A percentile compares a stretch with the other conserved stretches of the same genome.
phyloP scores from a whole-genome alignment of 2,113 vertebrate genomes.

The Cryptotis parvus region DNA sequence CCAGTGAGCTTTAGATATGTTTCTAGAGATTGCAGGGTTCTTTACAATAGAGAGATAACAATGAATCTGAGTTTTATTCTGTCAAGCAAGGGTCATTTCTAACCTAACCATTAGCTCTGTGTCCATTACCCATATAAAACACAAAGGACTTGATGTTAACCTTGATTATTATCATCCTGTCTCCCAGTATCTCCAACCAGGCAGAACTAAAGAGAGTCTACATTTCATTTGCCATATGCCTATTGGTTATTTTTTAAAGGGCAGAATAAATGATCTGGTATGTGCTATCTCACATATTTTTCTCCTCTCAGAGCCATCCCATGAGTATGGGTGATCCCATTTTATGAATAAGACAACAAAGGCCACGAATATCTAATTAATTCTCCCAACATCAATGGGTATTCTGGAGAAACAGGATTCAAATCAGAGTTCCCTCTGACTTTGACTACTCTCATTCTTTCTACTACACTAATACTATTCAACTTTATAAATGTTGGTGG shows the following conservation, averaged over 20 bases:
- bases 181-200: conserved; percentile 49
- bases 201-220: conserved; percentile 68
- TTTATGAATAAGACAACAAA: conserved; percentile 36
- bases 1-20: neutral
- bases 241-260: conserved; percentile 27
- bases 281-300: neutral
- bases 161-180: neutral
- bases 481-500: neutral
- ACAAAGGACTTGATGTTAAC: neutral
- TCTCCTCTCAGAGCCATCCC: neutral
- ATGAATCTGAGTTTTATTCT: neutral
- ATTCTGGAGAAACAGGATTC: neutral
- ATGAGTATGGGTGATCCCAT: neutral
- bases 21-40: neutral
- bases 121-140: neutral
- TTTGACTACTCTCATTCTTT: neutral
- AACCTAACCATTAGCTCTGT: neutral
- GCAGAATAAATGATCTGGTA: conserved; percentile 36
- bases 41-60: neutral
- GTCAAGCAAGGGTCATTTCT: neutral
- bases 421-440: neutral
- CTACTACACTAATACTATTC: too few species aligned
- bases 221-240: neutral
- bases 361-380: neutral
- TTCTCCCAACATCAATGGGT: neutral